These are phyloP conservation scores for Stomatorhinus walkeri DNA, from an alignment of 2,797 vertebrate species.

Conservation along the genomic window DNA sequence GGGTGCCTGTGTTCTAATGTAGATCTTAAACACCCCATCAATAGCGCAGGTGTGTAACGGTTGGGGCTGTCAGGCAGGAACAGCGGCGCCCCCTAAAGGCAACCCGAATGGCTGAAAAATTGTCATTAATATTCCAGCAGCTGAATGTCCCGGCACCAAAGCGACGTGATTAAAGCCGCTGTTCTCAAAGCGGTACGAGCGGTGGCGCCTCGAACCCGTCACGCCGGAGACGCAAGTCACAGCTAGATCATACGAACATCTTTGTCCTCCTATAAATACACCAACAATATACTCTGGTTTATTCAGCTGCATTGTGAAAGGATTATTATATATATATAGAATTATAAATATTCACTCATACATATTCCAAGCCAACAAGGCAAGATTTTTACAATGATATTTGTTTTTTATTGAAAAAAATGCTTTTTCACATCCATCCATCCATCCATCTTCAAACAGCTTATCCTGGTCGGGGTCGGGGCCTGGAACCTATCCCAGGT, in stretches of 20 bases:
- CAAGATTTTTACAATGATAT: neutral
- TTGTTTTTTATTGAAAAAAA: neutral
- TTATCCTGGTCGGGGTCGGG: neutral
- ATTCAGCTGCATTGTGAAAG: neutral
- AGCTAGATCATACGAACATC: neutral
- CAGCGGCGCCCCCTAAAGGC: neutral
- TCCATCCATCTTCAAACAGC: neutral
- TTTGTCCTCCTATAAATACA: neutral
- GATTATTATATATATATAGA: neutral
- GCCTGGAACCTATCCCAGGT: neutral
- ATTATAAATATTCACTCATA: neutral
- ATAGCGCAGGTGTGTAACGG: neutral
- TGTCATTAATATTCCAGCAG: neutral
- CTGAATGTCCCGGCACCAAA: neutral
- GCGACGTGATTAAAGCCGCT: neutral
- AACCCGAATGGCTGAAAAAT: neutral
- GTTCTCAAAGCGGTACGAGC: neutral
- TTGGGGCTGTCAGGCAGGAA: neutral
- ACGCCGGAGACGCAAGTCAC: no score
- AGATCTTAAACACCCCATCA: constrained; percentile 1
- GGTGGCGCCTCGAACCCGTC: neutral
- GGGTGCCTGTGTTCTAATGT: neutral
- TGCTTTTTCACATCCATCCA: neutral
- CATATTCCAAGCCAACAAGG: neutral
- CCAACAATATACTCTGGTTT: neutral